Conservation (phyloP, 2,113 vertebrate genomes). For the Furnarius figulus region DNA sequence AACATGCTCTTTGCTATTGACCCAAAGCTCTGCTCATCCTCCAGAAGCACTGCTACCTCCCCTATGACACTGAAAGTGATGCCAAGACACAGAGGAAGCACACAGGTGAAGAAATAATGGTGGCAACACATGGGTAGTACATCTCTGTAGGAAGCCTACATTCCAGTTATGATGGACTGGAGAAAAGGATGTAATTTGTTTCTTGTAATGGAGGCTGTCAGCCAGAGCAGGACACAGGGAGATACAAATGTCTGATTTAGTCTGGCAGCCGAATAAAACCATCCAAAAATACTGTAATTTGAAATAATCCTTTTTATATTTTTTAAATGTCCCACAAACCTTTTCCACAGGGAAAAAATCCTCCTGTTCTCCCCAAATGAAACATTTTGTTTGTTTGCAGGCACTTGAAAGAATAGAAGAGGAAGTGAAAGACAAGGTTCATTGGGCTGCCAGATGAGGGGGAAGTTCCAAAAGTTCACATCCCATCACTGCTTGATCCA, state of each 20-base stretch:
- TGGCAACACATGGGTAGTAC: background rate
- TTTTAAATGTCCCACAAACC: background rate
- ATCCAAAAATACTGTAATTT: background rate
- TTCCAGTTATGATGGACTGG: background rate
- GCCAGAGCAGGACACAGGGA: background rate
- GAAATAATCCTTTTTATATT: background rate
- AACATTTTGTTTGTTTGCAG: slow-evolving; percentile 36
- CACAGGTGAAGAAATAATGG: background rate
- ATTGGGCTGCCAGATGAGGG: slow-evolving; percentile 55
- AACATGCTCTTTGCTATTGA: background rate
- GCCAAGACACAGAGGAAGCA: background rate
- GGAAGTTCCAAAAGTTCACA: slow-evolving; percentile 59
- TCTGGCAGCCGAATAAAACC: slow-evolving; percentile 49
- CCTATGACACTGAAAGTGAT: background rate
- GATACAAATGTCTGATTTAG: background rate
- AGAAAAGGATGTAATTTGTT: background rate
- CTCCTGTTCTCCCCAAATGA: background rate
- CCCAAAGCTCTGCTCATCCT: background rate
- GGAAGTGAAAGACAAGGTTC: slow-evolving; percentile 32
- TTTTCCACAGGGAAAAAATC: slow-evolving; percentile 1
- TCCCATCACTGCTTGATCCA: background rate
- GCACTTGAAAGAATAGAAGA: slow-evolving; percentile 48
- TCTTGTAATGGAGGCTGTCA: background rate
- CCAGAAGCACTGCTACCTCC: background rate
- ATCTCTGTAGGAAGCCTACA: background rate